Evolutionary conservation across 2,797 vertebrate genomes (phyloP), one percentile per base, ranked within the genome.

Genomic region (Lerista edwardsae): DNA sequence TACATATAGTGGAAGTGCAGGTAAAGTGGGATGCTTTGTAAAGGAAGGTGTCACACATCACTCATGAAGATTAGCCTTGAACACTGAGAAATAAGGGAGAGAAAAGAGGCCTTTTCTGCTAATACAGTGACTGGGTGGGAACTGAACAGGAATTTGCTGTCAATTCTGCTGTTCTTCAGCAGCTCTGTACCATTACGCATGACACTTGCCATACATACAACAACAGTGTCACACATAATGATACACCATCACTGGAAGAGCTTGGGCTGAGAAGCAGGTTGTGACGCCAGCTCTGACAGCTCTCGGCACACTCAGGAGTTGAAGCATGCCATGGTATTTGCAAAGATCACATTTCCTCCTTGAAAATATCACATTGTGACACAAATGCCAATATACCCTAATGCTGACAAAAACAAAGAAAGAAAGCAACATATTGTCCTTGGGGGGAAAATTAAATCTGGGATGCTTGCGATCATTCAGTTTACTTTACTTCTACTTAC

Each of bases 271-370:
- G 75, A 62, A 91, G 88, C 88, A 87, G 89, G 80, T 87, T 5
- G 75, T 31, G 84, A 82, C 89, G 92, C 90, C 90, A 87, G 90
- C 87, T 76, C 78, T 92, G 92, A 90, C 85, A 90, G 88, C 86
- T 77, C 90, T 79, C 76, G 0, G 82, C 0, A 0, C 87, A 71
- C 79, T 0, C 36, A 55, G 82, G 76, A 90, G 85, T 82, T 75
- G 79, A 86, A 92, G 89, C 91, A 84, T 36, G 2, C 89, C 87
- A 90, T 79, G 87, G 84, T n/a, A 84, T 88, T 85, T 76, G 85
- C 91, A 85, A 84, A 86, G 90, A 84, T 90, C 89, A 69, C 34
- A 11, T 79, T 89, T 85, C 83, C 75, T 82, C 79, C 82, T 77
- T 29, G 1, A 87, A n/a, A 85, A 91, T 74, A 79, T 84, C 91